These are phyloP conservation scores for Drosophila paulistorum DNA, from an alignment of 1,140 invertebrate genomes.

Conservation along the genomic window DNA sequence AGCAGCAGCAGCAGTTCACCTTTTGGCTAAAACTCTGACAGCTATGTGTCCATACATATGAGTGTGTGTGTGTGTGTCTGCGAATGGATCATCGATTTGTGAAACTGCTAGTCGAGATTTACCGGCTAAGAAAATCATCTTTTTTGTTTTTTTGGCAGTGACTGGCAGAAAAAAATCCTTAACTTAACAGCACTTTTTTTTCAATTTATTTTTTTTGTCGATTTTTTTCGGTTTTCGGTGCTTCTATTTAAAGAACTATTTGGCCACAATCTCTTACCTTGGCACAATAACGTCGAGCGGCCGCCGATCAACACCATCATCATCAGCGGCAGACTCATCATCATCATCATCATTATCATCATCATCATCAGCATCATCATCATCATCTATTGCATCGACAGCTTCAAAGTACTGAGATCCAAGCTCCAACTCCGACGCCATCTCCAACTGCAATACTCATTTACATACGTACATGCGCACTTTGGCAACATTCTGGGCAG, in stretches of 20 bases:
- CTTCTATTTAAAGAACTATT: constrained; percentile 75
- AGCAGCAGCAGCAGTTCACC: constrained; percentile 43
- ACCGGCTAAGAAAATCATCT: constrained; percentile 1
- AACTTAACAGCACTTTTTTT: constrained; percentile 22
- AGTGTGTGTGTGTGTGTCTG: background rate
- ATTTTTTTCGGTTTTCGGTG: background rate
- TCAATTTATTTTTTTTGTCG: constrained; percentile 20
- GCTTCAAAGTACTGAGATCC: background rate
- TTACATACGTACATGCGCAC: constrained; percentile 65
- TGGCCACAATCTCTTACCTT: constrained; percentile 78
- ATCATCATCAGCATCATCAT: constrained; percentile 23
- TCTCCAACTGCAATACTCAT: constrained; percentile 63
- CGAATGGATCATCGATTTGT: constrained; percentile 28
- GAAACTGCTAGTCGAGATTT: constrained; percentile 36
- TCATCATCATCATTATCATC: constrained; percentile 15
- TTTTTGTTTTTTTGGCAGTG: constrained; percentile 59
- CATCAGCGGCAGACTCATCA: constrained; percentile 19
- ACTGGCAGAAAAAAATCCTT: constrained; percentile 74
- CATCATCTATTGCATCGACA: constrained; percentile 24
- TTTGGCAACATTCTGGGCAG: constrained; percentile 74
- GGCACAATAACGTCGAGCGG: constrained; percentile 72
- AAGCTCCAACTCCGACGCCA: constrained; percentile 48
- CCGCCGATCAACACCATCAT: constrained; percentile 28
- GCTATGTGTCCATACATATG: too few species aligned
- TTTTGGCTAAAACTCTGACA: constrained; percentile 54